Percentiles rank a stretch among this genome's conserved stretches.
Conservation (phyloP, 2,888 invertebrate species). For the Sesia bembeciformis region DNA sequence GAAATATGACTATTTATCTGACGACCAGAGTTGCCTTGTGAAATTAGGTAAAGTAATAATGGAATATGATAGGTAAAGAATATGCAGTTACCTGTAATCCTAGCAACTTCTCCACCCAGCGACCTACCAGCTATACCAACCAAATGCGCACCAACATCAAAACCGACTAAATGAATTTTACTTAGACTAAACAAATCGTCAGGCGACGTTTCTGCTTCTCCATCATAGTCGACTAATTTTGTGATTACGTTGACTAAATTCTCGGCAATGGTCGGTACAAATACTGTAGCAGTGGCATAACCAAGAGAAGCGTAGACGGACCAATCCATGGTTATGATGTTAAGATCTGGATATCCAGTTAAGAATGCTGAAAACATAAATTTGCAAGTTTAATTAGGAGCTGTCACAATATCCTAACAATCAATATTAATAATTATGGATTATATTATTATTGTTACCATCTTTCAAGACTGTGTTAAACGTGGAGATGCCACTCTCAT, state of each 20-base stretch:
- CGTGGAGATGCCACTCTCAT: background rate
- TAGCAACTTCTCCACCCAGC: slow-evolving; percentile 1
- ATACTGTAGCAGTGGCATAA: background rate
- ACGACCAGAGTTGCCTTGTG: too few species aligned
- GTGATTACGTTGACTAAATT: background rate
- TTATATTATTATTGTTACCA: background rate
- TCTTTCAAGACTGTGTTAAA: background rate
- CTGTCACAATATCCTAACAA: background rate
- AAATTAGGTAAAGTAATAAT: too few species aligned
- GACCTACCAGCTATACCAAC: slow-evolving; percentile 4
- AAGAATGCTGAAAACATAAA: background rate
- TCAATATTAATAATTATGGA: background rate
- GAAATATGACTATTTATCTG: too few species aligned
- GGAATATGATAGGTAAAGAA: too few species aligned
- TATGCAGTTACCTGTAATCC: slow-evolving; percentile 6
- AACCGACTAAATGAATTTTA: slow-evolving; percentile 6
- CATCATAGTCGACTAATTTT: background rate
- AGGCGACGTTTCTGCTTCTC: background rate
- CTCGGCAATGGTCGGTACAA: background rate
- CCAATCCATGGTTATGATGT: background rate
- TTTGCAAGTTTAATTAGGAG: background rate
- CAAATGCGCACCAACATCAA: slow-evolving; percentile 8
- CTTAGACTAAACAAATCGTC: background rate
- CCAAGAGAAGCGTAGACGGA: background rate
- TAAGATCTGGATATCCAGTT: background rate